phyloP scores from a whole-genome alignment of 2,888 invertebrate genomes.

The Polydrusus tereticollis region DNA sequence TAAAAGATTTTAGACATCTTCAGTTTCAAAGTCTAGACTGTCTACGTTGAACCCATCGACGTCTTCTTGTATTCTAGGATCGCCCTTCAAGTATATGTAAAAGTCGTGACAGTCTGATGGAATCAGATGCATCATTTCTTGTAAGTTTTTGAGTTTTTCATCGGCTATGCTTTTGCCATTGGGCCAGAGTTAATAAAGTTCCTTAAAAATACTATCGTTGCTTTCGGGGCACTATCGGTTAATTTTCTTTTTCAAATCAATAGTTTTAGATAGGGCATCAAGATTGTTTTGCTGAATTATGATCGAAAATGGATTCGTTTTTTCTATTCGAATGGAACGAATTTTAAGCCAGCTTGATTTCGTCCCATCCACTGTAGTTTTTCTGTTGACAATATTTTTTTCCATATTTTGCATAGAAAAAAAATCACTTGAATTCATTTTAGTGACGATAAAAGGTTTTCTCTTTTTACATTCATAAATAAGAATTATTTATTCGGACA shows the following conservation, averaged over 20 bases:
- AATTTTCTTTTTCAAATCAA: neutral
- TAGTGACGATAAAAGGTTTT: conserved; percentile 31
- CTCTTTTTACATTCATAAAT: conserved; percentile 49
- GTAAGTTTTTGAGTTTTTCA: conserved; percentile 1
- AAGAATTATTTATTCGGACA: conserved; percentile 37
- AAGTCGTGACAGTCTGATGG: conserved; percentile 1
- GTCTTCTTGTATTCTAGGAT: no score
- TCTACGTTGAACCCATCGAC: neutral
- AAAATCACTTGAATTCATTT: conserved; percentile 10
- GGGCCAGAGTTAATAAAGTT: neutral
- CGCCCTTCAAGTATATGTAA: conserved; percentile 11
- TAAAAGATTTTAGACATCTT: neutral
- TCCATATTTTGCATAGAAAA: conserved; percentile 6
- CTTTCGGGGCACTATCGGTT: no score
- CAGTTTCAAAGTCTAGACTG: neutral
- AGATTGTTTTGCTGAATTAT: neutral
- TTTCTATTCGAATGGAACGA: neutral
- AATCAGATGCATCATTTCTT: conserved; percentile 13
- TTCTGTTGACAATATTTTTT: conserved; percentile 27
- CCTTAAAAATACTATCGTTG: no score
- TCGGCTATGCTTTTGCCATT: conserved; percentile 20
- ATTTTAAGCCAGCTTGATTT: conserved; percentile 29
- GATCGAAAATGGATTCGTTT: neutral
- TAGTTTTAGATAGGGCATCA: neutral
- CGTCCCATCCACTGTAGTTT: conserved; percentile 18